phyloP scores from a whole-genome alignment of 2,888 invertebrate genomes.

The Lochmaea crataegi region DNA sequence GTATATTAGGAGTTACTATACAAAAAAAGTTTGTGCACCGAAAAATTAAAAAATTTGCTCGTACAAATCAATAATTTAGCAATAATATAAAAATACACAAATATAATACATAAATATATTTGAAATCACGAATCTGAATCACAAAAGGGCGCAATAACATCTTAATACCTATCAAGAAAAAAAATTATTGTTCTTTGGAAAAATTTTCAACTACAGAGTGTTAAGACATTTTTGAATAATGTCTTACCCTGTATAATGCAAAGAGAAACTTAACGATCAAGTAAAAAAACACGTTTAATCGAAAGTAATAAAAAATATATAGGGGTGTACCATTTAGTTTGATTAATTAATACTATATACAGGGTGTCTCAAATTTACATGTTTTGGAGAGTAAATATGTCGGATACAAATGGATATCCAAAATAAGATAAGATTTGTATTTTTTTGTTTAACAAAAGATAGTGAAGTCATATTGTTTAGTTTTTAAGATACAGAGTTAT shows the following conservation, averaged over 20 bases:
- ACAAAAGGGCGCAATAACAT: constrained; percentile 42
- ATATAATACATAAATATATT: constrained; percentile 47
- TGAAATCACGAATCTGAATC: constrained; percentile 50
- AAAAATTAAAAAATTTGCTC: constrained; percentile 8
- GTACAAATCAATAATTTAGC: constrained; percentile 51
- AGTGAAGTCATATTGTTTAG: no score
- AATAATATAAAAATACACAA: constrained; percentile 52
- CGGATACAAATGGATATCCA: no score
- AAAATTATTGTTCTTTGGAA: constrained; percentile 47
- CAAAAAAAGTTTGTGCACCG: no score
- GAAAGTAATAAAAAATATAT: background rate
- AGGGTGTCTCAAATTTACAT: no score
- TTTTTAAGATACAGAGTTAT: no score
- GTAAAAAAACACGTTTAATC: background rate
- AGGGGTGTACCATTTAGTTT: background rate
- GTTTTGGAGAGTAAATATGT: no score
- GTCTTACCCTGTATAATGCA: constrained; percentile 14
- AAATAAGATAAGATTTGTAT: no score
- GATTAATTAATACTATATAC: background rate
- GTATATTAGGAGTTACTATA: no score
- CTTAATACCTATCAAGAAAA: constrained; percentile 29
- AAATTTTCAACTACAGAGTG: constrained; percentile 33
- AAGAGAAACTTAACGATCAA: background rate
- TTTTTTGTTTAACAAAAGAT: no score
- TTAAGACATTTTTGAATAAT: constrained; percentile 30